Evolutionary conservation across 2,797 vertebrate species (phyloP), one percentile per base, ranked within the genome.

Genomic region (Presbytis comata): DNA sequence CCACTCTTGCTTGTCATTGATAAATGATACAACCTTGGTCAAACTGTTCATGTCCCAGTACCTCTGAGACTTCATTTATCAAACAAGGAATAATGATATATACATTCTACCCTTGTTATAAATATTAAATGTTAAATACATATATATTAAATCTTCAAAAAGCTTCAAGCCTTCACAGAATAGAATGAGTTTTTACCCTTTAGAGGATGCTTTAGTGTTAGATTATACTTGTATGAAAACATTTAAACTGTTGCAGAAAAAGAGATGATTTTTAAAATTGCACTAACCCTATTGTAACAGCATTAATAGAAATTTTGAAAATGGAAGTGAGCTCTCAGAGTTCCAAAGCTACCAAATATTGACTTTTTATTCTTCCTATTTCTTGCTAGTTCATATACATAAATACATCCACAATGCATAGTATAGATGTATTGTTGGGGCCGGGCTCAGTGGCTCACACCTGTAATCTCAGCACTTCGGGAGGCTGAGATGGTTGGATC

Each of bases 51-150:
- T 83, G 93, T 95, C 30, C 81, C 74, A 72, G 74, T 24, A 91
- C 33, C 46, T 95, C 93, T 76, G 67, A 95, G 92, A 61, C 93
- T 96, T 92, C 92, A 97, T 97, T 90, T 88, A 89, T 96, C 96
- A 97, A 95, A 67, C 24, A 70, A 80, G 41, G 41, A 85, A 88
- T 88, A 79, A 90, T 75, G 57, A 93, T 87, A 88, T 53, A 89
- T 90, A 61, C 53, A 82, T 64, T 81, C 33, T 90, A 80, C 16
- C 67, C 82, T 59, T 75, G 96, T 96, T 86, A 98, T 98, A 98
- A 97, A 91, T 86, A 97, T 96, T 97, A 93, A 95, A 91, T 96
- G 76, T 92, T 90, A 94, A 84, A 97, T 44, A 95, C 88, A 97
- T 89, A 61, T 11, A 94, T 81, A 96, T 95, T 97, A 97, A 97